Evolutionary conservation across 2,113 vertebrate genomes (phyloP).

Genomic region (Tragulus kanchil): DNA sequence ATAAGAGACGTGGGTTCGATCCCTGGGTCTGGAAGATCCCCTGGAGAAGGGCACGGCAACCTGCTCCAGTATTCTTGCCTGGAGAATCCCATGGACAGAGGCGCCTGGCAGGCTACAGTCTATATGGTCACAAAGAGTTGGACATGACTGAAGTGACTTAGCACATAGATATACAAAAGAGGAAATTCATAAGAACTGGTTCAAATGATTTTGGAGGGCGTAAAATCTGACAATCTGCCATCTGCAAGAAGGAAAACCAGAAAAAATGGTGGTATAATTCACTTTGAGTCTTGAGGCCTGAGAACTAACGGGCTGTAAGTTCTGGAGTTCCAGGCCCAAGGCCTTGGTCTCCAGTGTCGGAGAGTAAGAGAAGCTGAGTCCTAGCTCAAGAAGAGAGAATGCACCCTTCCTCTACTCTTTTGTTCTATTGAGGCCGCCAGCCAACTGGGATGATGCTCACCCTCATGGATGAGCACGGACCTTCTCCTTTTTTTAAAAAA

Average conservation of each 20-base stretch:
- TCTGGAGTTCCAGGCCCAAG: not conserved
- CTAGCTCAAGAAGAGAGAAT: not conserved
- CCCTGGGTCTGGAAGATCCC: not conserved
- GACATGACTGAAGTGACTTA: not conserved
- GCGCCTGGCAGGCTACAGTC: not conserved
- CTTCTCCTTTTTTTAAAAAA: not conserved
- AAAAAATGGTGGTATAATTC: not conserved
- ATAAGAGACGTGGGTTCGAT: not conserved
- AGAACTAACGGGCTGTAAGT: not conserved
- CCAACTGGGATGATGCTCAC: not conserved
- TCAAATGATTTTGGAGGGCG: not conserved
- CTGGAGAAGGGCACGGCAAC: not conserved
- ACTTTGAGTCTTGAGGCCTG: not conserved
- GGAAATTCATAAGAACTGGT: not conserved
- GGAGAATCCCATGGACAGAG: not conserved
- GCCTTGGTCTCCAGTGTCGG: not conserved
- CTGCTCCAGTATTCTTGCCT: not conserved
- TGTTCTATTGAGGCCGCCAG: not conserved
- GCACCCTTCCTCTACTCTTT: not conserved
- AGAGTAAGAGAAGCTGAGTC: not conserved
- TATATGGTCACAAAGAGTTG: not conserved
- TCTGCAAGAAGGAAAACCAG: not conserved
- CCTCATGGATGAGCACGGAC: not conserved
- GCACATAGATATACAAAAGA: not conserved
- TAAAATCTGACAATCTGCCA: not conserved